Conservation (phyloP, 2,113 vertebrate genomes). For the Tragelaphus buxtoni region DNA sequence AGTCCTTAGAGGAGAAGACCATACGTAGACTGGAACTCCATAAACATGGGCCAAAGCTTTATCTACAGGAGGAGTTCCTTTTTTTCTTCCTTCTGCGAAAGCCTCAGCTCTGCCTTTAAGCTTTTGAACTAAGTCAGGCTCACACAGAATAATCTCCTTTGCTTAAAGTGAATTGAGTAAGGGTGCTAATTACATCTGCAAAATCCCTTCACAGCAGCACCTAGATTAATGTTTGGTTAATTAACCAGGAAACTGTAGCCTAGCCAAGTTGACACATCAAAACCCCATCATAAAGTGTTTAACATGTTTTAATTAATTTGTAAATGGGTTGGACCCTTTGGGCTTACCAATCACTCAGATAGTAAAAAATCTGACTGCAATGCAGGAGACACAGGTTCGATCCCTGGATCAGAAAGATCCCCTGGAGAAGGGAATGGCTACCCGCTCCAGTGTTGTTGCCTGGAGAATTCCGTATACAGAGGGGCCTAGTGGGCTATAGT, state of each 20-base stretch:
- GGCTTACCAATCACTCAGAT: neutral
- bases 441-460: neutral
- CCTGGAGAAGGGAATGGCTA: neutral
- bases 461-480: neutral
- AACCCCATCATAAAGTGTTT: neutral
- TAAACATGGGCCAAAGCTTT: neutral
- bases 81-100: neutral
- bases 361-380: neutral
- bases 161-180: neutral
- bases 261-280: neutral
- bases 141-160: neutral
- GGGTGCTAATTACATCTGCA: neutral
- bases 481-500: neutral
- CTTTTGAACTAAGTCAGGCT: neutral
- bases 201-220: neutral
- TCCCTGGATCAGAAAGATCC: neutral
- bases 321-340: neutral
- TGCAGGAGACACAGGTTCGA: neutral
- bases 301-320: constrained; percentile 16
- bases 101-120: neutral
- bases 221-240: neutral
- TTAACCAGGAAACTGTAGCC: neutral
- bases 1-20: neutral
- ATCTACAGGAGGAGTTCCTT: neutral
- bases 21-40: neutral